These are phyloP conservation scores for Drosophila melanica DNA, from an alignment of 1,140 invertebrate genomes.

Conservation along the genomic window DNA sequence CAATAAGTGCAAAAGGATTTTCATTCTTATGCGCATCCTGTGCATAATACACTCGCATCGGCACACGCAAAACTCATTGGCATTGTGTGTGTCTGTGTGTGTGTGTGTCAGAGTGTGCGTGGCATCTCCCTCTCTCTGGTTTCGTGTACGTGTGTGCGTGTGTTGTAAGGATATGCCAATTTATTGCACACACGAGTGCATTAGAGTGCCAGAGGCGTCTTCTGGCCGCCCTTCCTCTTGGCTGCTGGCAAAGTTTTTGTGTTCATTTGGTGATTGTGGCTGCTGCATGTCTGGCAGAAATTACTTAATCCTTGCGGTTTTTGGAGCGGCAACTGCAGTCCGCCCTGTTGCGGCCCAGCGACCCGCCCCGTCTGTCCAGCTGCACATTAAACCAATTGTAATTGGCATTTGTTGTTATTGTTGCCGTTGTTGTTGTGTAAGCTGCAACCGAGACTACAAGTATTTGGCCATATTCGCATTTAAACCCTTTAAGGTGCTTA, in stretches of 20 bases:
- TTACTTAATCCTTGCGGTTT: conserved; percentile 82
- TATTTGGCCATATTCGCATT: conserved; percentile 33
- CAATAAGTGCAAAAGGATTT: conserved; percentile 83
- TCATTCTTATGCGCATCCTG: conserved; percentile 82
- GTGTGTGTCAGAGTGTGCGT: conserved; percentile 23
- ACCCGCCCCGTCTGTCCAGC: neutral
- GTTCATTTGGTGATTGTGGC: conserved; percentile 81
- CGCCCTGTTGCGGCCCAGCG: conserved; percentile 8
- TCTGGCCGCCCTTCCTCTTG: neutral
- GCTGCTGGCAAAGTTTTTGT: conserved; percentile 70
- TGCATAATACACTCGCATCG: conserved; percentile 77
- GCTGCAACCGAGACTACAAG: conserved; percentile 52
- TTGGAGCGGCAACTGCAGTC: conserved; percentile 61
- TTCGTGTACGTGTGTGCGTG: conserved; percentile 29
- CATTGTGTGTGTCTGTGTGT: conserved; percentile 30
- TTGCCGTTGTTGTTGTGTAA: conserved; percentile 61
- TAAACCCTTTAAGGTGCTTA: conserved; percentile 47
- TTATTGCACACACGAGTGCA: conserved; percentile 83
- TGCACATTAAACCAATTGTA: conserved; percentile 74
- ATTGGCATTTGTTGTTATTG: conserved; percentile 73
- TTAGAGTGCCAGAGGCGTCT: conserved; percentile 61
- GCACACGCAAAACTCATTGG: conserved; percentile 77
- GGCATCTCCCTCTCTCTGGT: neutral
- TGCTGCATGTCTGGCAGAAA: conserved; percentile 81
- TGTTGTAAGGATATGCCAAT: conserved; percentile 77